Base-by-base conservation (phyloP, 2,888 invertebrate species). In the Nyleta sp. region DNA sequence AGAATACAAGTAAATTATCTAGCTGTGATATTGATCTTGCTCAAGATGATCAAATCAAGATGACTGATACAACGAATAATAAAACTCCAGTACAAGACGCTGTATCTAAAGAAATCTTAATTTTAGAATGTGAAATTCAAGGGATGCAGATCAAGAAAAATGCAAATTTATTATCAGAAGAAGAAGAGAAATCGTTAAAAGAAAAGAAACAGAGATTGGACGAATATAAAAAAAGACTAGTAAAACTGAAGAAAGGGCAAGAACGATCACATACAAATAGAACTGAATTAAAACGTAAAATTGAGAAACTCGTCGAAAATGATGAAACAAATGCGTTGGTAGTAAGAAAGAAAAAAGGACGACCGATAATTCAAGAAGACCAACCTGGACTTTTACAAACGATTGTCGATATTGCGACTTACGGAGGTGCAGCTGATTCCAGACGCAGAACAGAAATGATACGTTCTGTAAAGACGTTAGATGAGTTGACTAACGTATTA, bases 381-480 rank as follows among this genome's bases (percentile, higher is more conserved):
- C 84, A 85, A 33, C 82, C 85, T 13, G 81, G 77, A 35, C 71
- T 85, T 13, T 59, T 85, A 18, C 67, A 84, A 82, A 72, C 84
- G 11, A 84, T 84, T 6, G 15, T 52, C 11, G 20, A 52, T 2
- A 65, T 52, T 10, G 65, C 17, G 1, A 31, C 42, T 0, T 65
- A 65, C 18, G 42, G 52, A 0, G 7, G 28, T 11, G 67, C 67
- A n/a, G 55, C 53, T n/a, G 53, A 67, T 44, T 13, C 20, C 5
- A 17, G 22, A 35, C 53, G 81, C 28, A 75, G 84, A 67, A 78
- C 80, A 20, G 83, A 84, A 50, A 72, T 48, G 44, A 80, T 84
- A 42, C 50, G 78, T 38, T 70, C 78, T 15, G 62, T 76, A 33
- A 78, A 82, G 67, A 81, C 82, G 17, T 60, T 77, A 13, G 71